Evolutionary conservation across 2,113 vertebrate species (phyloP), one percentile per base, ranked within the genome.

Genomic region (Clarias macrocephalus): DNA sequence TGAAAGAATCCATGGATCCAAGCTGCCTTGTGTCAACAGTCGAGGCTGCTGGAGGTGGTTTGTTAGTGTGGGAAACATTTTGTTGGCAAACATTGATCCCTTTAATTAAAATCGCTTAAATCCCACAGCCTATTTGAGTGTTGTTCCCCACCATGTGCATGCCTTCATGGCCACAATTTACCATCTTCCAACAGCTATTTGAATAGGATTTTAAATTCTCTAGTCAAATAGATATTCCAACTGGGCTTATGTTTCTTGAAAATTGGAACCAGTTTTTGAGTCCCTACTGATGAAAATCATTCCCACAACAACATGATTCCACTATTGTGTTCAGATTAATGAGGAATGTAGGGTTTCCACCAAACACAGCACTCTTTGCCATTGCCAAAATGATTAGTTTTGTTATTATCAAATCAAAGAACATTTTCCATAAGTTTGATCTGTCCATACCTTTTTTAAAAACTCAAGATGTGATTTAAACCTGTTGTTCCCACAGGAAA

Each of bases 401-500:
- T 54, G 2, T 13, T n/a, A 23, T n/a, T 6, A 25, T 25, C 12
- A 76, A 76, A 13, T 12, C 12, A 18, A 25, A 56, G 16, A 79
- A 56, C 2, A 2, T n/a, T n/a, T 59, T 80, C 3, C 10, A n/a
- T n/a, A 76, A 25, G 25, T 77, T 77, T 56, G 5, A 2, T 54
- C 52, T 23, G 25, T 52, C 23, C 21, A 75, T 80, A 2, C n/a
- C 54, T 30, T 59, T 59, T 30, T 33, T 4, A 6, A 57, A 28
- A 52, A 77, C 25, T 54, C 28, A 48, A 25, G 2, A 75, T 48
- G 18, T 37, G 33, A 21, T 42, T 77, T 28, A 82, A 57, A 30
- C n/a, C 28, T 5, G 33, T 60, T 90, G 18, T 42, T 30, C 72
- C 42, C 42, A 33, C 90, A 98, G 98, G 96, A 95, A 88, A 95